Evolutionary conservation across 2,888 invertebrate species (phyloP).

Genomic region (Epirrhoe alternata): DNA sequence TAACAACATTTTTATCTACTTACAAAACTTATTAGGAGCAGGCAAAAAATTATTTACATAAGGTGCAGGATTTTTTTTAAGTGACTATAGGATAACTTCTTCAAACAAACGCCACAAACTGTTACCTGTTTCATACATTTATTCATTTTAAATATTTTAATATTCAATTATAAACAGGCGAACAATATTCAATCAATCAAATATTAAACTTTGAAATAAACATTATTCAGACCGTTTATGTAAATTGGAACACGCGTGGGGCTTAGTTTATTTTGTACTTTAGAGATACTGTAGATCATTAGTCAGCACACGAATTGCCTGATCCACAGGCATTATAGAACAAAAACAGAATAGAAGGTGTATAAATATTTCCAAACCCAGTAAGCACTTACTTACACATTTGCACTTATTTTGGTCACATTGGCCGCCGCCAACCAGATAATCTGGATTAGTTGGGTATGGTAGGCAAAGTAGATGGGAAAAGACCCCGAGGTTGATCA

Average conservation of each 20-base stretch:
- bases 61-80: too few relatives aligned
- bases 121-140: slow-evolving; percentile 15
- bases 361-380: background rate
- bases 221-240: slow-evolving; percentile 22
- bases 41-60: too few relatives aligned
- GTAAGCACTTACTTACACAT: background rate
- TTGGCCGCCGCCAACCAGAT: too few relatives aligned
- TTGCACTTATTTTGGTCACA: too few relatives aligned
- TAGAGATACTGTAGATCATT: slow-evolving; percentile 32
- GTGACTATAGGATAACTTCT: too few relatives aligned
- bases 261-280: slow-evolving; percentile 28
- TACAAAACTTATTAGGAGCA: too few relatives aligned
- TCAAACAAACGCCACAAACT: background rate
- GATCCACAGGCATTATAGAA: slow-evolving; percentile 1
- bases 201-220: slow-evolving; percentile 26
- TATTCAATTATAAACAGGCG: slow-evolving; percentile 11
- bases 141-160: slow-evolving; percentile 19
- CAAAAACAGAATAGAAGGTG: background rate
- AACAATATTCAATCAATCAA: slow-evolving; percentile 30
- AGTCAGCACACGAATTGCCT: slow-evolving; percentile 31
- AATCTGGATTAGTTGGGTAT: too few relatives aligned
- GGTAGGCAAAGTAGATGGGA: too few relatives aligned
- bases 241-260: slow-evolving; percentile 19
- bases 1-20: too few relatives aligned
- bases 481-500: too few relatives aligned